Evolutionary conservation across 2,113 vertebrate genomes (phyloP).

Genomic region (Anarrhichthys ocellatus): DNA sequence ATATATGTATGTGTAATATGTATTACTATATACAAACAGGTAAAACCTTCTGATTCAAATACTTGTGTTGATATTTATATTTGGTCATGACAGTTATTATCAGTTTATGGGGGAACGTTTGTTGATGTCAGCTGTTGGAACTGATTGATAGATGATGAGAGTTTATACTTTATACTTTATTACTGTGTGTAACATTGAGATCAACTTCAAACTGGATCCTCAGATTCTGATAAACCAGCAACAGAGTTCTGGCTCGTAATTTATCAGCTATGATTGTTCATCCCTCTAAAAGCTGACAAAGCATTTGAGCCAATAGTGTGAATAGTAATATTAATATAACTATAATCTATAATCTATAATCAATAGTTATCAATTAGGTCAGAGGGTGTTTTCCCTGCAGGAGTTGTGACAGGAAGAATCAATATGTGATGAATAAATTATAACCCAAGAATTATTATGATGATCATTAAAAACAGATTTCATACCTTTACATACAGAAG

Average conservation of each 20-base stretch:
- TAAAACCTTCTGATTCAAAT: too few relatives aligned
- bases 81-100: too few relatives aligned
- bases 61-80: too few relatives aligned
- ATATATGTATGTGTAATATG: too few relatives aligned
- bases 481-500: neutral
- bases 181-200: too few relatives aligned
- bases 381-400: slow-evolving; percentile 1
- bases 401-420: neutral
- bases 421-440: neutral
- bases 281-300: neutral
- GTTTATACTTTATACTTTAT: too few relatives aligned
- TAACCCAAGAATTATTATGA: neutral
- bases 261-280: neutral
- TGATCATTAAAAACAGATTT: neutral
- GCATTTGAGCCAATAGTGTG: neutral
- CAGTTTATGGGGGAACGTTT: too few relatives aligned
- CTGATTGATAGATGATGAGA: too few relatives aligned
- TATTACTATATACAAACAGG: too few relatives aligned
- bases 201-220: neutral
- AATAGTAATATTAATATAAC: neutral
- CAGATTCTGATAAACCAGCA: neutral
- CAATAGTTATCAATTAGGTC: too few relatives aligned
- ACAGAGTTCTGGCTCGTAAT: neutral
- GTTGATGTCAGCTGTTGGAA: too few relatives aligned
- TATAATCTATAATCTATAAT: too few relatives aligned